Evolutionary conservation across 2,888 invertebrate species (phyloP).

Genomic region (Rotaria socialis): DNA sequence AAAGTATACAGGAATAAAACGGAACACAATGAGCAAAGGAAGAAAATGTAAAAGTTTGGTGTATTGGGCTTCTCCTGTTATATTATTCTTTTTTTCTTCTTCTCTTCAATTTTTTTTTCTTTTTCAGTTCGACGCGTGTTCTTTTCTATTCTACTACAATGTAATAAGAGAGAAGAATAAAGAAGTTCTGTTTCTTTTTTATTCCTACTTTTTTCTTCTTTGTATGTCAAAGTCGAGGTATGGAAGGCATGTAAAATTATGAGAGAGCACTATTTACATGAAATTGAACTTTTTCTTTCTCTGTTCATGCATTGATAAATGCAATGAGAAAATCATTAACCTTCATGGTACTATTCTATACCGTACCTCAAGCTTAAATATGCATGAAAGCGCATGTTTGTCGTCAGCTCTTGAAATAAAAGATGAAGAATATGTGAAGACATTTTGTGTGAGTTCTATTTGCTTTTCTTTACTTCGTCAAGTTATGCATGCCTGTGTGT

Average conservation of each 20-base stretch:
- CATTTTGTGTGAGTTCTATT: conserved; percentile 26
- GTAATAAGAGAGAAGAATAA: not conserved
- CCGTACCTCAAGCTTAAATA: not conserved
- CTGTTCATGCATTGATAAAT: not conserved
- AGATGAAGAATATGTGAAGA: not conserved
- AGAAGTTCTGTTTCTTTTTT: not conserved
- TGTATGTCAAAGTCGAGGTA: not conserved
- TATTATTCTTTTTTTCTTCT: not conserved
- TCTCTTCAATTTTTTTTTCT: not conserved
- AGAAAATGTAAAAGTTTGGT: not conserved
- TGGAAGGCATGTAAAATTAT: not conserved
- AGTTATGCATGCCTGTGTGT: not conserved
- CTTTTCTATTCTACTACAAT: not conserved
- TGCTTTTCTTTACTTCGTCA: not conserved
- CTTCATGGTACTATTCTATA: not conserved
- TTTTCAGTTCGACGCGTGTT: not conserved
- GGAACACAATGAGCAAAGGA: not conserved
- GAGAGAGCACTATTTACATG: not conserved
- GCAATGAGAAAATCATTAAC: conserved; percentile 21
- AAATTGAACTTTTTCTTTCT: not conserved
- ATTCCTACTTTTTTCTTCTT: not conserved
- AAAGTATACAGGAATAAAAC: not conserved
- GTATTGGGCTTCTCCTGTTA: not conserved
- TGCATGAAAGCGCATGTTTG: conserved; percentile 22
- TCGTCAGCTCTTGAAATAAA: conserved; percentile 1